Conservation (phyloP, 2,888 invertebrate genomes). For the Tetheella fluctuosa region DNA sequence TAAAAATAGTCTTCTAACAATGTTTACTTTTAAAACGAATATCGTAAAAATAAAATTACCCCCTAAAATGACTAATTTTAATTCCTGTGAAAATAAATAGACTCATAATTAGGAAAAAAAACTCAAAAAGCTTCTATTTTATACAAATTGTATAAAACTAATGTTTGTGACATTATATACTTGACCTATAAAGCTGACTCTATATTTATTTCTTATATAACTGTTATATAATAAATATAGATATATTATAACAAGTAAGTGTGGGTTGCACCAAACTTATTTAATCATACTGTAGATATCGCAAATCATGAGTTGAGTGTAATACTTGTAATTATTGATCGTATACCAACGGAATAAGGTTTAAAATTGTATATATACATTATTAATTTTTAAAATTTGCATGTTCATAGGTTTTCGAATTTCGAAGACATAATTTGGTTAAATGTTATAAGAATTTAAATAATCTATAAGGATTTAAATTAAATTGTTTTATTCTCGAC, state of each 20-base stretch:
- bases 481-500: too few relatives aligned
- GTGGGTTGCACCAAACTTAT: constrained; percentile 14
- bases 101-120: too few relatives aligned
- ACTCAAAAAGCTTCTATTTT: neutral
- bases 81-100: neutral
- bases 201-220: constrained; percentile 3
- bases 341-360: neutral
- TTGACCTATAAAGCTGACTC: neutral
- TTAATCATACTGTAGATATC: constrained; percentile 2
- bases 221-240: too few relatives aligned
- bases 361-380: neutral
- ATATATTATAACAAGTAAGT: too few relatives aligned
- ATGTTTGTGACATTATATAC: neutral
- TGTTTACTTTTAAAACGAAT: neutral
- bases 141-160: neutral
- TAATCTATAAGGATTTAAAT: too few relatives aligned
- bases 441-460: too few relatives aligned
- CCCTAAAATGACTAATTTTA: neutral
- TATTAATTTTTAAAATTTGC: too few relatives aligned
- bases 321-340: neutral
- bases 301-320: neutral
- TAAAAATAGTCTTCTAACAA: neutral
- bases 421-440: too few relatives aligned
- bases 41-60: too few relatives aligned
- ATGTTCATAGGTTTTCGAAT: too few relatives aligned